Conservation (phyloP, 2,113 vertebrate species). For the Grammomys surdaster region DNA sequence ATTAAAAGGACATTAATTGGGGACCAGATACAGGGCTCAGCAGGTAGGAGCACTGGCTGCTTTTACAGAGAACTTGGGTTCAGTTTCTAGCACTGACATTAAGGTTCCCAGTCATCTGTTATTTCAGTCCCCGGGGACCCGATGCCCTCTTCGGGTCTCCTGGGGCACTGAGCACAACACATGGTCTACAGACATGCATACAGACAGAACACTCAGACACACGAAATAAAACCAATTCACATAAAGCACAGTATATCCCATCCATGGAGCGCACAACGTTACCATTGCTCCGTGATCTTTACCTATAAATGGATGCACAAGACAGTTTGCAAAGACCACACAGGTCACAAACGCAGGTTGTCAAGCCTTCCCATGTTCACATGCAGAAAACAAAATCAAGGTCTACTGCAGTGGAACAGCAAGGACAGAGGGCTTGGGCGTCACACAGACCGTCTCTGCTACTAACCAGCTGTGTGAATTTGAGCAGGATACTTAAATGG, state of each 20-base stretch:
- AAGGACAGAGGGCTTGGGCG: not conserved
- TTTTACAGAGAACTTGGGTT: not conserved
- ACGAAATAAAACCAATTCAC: not conserved
- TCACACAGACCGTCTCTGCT: not conserved
- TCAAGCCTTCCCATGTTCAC: not conserved
- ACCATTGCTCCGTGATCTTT: not conserved
- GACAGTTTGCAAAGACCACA: slow-evolving; percentile 13
- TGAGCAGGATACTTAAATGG: not conserved
- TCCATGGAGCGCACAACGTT: not conserved
- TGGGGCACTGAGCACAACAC: not conserved
- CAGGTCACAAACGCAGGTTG: not conserved
- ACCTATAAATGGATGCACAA: not conserved
- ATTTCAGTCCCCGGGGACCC: not conserved
- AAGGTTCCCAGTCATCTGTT: not conserved
- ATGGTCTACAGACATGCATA: not conserved
- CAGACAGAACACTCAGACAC: not conserved
- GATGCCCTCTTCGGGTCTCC: not conserved
- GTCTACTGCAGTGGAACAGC: not conserved
- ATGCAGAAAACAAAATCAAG: slow-evolving; percentile 8
- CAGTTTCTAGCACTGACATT: not conserved
- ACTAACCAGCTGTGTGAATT: not conserved
- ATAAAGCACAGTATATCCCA: not conserved
- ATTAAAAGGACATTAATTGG: slow-evolving; percentile 7
- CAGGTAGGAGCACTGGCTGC: not conserved
- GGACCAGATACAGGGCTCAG: not conserved